phyloP scores from a whole-genome alignment of 2,888 invertebrate species.

The Tachina fera region DNA sequence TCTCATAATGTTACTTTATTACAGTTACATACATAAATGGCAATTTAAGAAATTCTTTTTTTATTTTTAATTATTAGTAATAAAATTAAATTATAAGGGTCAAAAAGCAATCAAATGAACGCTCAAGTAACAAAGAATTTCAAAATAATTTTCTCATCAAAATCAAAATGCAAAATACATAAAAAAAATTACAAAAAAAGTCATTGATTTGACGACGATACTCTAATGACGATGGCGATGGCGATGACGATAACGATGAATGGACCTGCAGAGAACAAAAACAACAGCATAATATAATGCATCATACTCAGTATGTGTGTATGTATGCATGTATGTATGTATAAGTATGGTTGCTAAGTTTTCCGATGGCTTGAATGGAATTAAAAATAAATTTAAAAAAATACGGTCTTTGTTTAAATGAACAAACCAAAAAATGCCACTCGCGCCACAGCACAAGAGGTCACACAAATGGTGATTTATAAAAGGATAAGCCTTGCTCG shows the following conservation, averaged over 20 bases:
- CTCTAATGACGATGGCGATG: conserved; percentile 5
- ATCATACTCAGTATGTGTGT: background rate
- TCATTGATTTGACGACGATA: conserved; percentile 25
- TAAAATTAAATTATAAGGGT: conserved; percentile 70
- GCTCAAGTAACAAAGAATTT: conserved; percentile 21
- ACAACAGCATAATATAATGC: conserved; percentile 18
- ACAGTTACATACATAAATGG: background rate
- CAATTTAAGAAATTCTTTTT: conserved; percentile 34
- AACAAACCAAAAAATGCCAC: conserved; percentile 28
- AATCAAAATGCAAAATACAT: conserved; percentile 38
- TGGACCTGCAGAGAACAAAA: conserved; percentile 6
- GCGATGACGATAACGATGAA: conserved; percentile 21
- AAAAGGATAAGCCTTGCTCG: conserved; percentile 27
- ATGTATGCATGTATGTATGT: background rate
- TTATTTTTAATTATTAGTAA: conserved; percentile 62
- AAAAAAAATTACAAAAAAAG: conserved; percentile 13
- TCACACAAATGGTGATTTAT: conserved; percentile 43
- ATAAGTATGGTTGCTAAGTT: conserved; percentile 35
- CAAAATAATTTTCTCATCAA: conserved; percentile 41
- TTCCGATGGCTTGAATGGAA: conserved; percentile 29
- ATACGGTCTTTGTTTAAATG: conserved; percentile 18
- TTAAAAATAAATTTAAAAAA: conserved; percentile 11
- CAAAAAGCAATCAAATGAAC: conserved; percentile 53
- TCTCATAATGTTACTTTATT: conserved; percentile 26
- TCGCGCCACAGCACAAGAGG: conserved; percentile 57